Evolutionary conservation across 2,113 vertebrate genomes (phyloP).

Genomic region (Dicaeum eximium): DNA sequence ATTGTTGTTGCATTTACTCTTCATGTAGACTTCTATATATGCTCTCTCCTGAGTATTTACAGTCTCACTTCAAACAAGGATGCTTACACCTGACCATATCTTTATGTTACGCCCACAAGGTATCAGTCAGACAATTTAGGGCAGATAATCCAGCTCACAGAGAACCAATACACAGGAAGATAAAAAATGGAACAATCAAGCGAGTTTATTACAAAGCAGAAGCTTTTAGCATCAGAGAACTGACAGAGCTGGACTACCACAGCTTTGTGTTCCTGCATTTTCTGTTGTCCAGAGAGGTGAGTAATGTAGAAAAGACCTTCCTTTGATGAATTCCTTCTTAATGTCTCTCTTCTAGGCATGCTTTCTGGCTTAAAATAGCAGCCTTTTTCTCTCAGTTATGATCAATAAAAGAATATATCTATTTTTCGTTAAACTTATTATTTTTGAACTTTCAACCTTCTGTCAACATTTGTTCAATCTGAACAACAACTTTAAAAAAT

Average conservation of each 20-base stretch:
- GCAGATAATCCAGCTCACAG: neutral
- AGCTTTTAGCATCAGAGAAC: neutral
- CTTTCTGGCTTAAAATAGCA: neutral
- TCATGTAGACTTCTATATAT: neutral
- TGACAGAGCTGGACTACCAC: neutral
- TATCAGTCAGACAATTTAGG: neutral
- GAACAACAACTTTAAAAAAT: neutral
- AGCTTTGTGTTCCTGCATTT: neutral
- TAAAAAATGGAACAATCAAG: neutral
- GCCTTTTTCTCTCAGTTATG: neutral
- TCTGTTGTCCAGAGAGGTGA: neutral
- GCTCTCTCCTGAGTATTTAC: neutral
- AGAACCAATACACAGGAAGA: neutral
- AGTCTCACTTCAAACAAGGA: neutral
- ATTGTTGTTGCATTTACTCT: neutral
- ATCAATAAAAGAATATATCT: neutral
- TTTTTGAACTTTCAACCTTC: neutral
- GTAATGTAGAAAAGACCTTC: neutral
- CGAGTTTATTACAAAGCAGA: neutral
- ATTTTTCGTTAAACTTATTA: neutral
- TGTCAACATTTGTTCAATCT: neutral
- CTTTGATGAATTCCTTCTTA: neutral
- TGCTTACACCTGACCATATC: neutral
- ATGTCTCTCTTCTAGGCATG: neutral
- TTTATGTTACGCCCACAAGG: neutral